A percentile compares a stretch with the other conserved stretches of the same genome.
Conservation (phyloP, 1,140 invertebrate species). For the Papilio polyxenes region DNA sequence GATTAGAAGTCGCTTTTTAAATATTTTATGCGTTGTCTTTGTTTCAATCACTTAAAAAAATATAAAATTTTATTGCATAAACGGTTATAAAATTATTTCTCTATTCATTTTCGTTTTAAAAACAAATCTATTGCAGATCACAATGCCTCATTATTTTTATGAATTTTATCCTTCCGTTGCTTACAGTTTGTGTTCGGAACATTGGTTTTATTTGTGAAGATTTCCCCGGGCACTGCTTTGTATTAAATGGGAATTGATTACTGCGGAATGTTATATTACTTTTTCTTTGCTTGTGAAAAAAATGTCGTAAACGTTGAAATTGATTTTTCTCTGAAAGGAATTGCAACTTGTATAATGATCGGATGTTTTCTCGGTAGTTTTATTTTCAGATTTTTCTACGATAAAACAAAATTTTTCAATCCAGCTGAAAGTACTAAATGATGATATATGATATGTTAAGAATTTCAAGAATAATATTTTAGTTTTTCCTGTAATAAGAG, state of each 20-base stretch:
- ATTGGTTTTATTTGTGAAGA: slow-evolving; percentile 34
- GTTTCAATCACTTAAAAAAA: neutral
- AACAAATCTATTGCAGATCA: neutral
- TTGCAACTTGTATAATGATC: neutral
- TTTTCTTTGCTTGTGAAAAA: neutral
- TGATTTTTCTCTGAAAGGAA: neutral
- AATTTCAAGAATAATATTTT: too few species aligned
- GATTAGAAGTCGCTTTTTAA: neutral
- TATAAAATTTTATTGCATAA: neutral
- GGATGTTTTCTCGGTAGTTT: neutral
- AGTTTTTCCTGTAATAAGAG: too few species aligned
- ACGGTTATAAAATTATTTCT: neutral
- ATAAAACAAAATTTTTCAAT: too few species aligned
- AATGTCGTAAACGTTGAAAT: neutral
- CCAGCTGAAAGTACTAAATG: too few species aligned
- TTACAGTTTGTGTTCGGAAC: slow-evolving; percentile 25
- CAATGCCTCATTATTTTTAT: slow-evolving; percentile 5
- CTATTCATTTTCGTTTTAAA: neutral
- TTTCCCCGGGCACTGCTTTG: slow-evolving; percentile 26
- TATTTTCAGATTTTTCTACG: neutral
- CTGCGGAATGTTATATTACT: slow-evolving; percentile 14
- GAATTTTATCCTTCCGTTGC: slow-evolving; percentile 23
- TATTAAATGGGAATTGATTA: slow-evolving; percentile 37
- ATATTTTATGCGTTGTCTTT: neutral
- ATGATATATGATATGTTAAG: too few species aligned